Conservation (phyloP, 2,797 vertebrate species). For the Sebastolobus alascanus region DNA sequence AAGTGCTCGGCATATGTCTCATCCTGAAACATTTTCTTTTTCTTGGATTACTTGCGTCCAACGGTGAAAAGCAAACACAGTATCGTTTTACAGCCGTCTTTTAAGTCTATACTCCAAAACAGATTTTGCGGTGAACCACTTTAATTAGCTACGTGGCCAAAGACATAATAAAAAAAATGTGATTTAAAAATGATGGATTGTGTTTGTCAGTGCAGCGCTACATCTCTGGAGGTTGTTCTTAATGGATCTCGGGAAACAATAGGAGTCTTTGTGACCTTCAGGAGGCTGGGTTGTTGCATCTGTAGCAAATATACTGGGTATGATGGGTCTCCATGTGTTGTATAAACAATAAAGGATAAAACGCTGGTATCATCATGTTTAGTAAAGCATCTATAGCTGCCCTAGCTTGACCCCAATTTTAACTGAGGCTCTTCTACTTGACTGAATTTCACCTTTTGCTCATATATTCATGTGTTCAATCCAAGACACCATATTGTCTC, state of each 20-base stretch:
- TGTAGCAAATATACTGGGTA: not conserved
- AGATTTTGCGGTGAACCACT: not conserved
- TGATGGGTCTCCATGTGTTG: not conserved
- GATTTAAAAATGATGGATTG: conserved; percentile 54
- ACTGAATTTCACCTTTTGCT: conserved; percentile 12
- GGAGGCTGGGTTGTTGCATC: not conserved
- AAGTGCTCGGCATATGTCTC: not conserved
- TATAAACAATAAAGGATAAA: conserved; percentile 13
- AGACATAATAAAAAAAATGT: not conserved
- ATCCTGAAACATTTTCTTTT: not conserved
- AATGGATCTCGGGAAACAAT: conserved; percentile 57
- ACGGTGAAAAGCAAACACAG: not conserved
- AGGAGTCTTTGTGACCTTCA: conserved; percentile 46
- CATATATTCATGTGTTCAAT: conserved; percentile 16
- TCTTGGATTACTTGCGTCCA: not conserved
- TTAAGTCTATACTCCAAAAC: not conserved
- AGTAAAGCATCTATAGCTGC: conserved; percentile 18
- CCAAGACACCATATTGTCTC: not conserved
- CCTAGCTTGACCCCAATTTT: conserved; percentile 44
- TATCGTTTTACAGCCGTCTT: not conserved
- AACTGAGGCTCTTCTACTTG: conserved; percentile 12
- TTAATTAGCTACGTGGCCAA: conserved; percentile 22
- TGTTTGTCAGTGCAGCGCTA: conserved; percentile 18
- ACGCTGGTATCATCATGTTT: conserved; percentile 32
- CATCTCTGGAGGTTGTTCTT: conserved; percentile 43